phyloP scores from a whole-genome alignment of 2,113 vertebrate species.

The Labeo catla region DNA sequence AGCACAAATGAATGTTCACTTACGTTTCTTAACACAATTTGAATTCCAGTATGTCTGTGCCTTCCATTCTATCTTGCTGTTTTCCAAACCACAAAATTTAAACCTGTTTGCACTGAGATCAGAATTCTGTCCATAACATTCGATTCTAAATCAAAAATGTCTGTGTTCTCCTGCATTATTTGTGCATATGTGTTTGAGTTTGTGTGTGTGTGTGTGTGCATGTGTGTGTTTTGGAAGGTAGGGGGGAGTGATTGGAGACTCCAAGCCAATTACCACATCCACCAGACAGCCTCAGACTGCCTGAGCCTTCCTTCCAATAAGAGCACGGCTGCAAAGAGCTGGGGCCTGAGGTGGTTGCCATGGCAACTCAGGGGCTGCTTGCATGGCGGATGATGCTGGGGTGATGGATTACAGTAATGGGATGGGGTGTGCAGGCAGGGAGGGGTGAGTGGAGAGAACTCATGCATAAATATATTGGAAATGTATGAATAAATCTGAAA shows the following conservation, averaged over 20 bases:
- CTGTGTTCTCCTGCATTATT: background rate
- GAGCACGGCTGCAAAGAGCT: conserved; percentile 73
- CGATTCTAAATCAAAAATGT: conserved; percentile 12
- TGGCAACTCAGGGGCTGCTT: conserved; percentile 83
- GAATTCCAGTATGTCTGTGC: background rate
- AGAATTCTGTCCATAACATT: conserved; percentile 71
- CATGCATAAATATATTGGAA: conserved; percentile 67
- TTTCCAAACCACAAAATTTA: background rate
- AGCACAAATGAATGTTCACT: background rate
- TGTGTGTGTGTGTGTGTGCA: conserved; percentile 46
- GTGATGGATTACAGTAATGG: conserved; percentile 84
- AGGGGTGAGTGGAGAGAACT: conserved; percentile 48
- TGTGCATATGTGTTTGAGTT: conserved; percentile 55
- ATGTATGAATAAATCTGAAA: conserved; percentile 67
- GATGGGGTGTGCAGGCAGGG: conserved; percentile 64
- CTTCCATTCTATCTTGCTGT: background rate
- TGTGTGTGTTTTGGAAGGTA: conserved; percentile 55
- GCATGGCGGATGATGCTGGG: conserved; percentile 80
- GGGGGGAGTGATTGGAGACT: conserved; percentile 65
- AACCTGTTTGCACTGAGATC: conserved; percentile 57
- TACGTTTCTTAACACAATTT: background rate
- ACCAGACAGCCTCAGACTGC: conserved; percentile 78
- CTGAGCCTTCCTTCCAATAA: conserved; percentile 78
- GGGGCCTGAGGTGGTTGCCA: conserved; percentile 84
- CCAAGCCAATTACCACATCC: conserved; percentile 87